Evolutionary conservation across 2,888 invertebrate genomes (phyloP).

Genomic region (Macrophya annulata): DNA sequence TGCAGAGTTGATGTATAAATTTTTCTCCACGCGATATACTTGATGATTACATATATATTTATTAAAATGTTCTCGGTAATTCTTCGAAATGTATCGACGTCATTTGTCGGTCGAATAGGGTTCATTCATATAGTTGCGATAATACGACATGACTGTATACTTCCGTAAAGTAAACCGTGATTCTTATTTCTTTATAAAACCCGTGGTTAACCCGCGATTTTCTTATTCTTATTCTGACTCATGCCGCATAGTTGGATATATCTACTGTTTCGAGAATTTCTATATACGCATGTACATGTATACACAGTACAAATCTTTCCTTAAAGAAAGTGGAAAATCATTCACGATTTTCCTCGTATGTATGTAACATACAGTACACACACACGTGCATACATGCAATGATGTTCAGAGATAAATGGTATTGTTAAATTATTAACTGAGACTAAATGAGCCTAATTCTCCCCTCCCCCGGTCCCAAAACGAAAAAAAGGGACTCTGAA

Average conservation of each 20-base stretch:
- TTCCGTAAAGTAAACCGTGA: not conserved
- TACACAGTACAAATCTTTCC: not conserved
- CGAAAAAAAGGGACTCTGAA: not conserved
- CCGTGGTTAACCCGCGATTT: not conserved
- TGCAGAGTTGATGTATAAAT: not conserved
- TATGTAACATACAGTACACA: not conserved
- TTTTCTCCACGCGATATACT: not conserved
- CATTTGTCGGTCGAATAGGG: not conserved
- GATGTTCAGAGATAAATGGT: not conserved
- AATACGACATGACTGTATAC: not conserved
- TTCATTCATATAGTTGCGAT: slow-evolving; percentile 25
- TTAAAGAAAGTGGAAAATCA: not conserved
- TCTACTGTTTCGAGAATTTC: not conserved
- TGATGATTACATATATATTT: not conserved
- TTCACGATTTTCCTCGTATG: not conserved
- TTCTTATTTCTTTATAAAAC: slow-evolving; percentile 28
- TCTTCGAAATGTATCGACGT: not conserved
- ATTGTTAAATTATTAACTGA: slow-evolving; percentile 3
- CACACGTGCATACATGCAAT: not conserved
- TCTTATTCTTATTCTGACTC: not conserved
- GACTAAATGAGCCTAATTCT: not conserved
- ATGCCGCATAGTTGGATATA: not conserved
- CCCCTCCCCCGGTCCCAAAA: too few species aligned
- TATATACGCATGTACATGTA: not conserved
- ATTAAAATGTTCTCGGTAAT: slow-evolving; percentile 3